Evolutionary conservation across 2,888 invertebrate genomes (phyloP).

Genomic region (Gortyna flavago): DNA sequence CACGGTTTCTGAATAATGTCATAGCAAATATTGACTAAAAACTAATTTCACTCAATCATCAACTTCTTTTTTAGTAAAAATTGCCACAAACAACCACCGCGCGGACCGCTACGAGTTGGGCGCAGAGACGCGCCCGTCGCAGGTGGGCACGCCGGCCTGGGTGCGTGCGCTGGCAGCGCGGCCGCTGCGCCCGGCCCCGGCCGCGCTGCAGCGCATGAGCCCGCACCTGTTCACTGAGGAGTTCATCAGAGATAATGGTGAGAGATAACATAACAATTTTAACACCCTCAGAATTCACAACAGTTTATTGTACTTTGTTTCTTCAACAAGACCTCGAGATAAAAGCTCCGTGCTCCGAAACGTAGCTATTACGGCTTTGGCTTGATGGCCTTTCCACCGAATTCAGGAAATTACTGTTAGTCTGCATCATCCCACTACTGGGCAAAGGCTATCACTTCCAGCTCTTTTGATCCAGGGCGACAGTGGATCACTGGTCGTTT

Average conservation of each 20-base stretch:
- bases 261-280: constrained; percentile 12
- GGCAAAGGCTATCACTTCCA: too few species aligned
- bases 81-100: constrained; percentile 88
- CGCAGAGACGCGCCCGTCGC: constrained; percentile 83
- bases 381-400: not conserved
- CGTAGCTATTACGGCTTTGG: not conserved
- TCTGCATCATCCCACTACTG: too few species aligned
- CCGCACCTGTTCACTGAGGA: constrained; percentile 86
- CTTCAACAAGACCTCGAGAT: not conserved
- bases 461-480: too few species aligned
- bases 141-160: constrained; percentile 87
- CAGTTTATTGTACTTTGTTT: too few species aligned
- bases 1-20: too few species aligned
- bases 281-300: too few species aligned
- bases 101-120: constrained; percentile 88
- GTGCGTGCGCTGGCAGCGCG: constrained; percentile 83
- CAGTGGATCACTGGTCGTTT: too few species aligned
- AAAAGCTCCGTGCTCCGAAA: not conserved
- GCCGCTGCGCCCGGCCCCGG: constrained; percentile 79
- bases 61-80: constrained; percentile 80
- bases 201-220: constrained; percentile 79
- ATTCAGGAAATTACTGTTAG: not conserved
- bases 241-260: constrained; percentile 86
- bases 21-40: not conserved
- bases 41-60: not conserved